Base-by-base conservation (phyloP, 2,888 invertebrate genomes). In the Acronicta aceris region DNA sequence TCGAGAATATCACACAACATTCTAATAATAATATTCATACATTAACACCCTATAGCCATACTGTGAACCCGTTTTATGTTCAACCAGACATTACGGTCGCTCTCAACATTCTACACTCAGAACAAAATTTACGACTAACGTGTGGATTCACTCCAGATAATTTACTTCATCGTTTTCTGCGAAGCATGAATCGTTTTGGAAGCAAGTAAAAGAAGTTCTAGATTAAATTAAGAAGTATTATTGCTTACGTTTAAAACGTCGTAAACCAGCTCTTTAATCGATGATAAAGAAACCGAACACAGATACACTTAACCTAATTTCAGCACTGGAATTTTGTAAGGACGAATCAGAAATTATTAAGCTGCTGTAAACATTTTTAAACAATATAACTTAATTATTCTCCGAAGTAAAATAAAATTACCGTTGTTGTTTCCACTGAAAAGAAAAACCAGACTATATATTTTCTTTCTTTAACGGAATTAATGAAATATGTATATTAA, bases 281-380 rank as follows among this genome's bases (percentile, higher is more conserved):
- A 55, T 40, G 47, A 13, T 69, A 49, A 71, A 69, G 13, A 49
- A 59, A 57, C 36, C 47, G 43, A 48, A 51, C 53, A 49, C 45
- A 33, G n/a, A 40, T 27, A 33, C 38, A 71, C 42, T 67, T 72
- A 72, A 72, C 62, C 67, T 41, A 16, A 60, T 48, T 57, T 49
- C 48, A 42, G 38, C 5, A 47, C 27, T 27, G 41, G 8, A 15
- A 53, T 53, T 55, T 53, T 47, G 42, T 45, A 50, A 33, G 65
- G 65, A 51, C 65, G 50, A 57, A 64, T 70, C 17, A 60, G 30
- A 17, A 63, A 63, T 49, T 63, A 36, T 56, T 55, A 8, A 30
- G 17, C 16, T 46, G 38, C 40, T 45, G 30, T 53, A 16, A n/a
- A 17, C 10, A 33, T 33, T 64, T 70, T 42, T 12, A 36, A 62